Evolutionary conservation across 53 echinoderm and acorn worm genomes (phyloP), one percentile per base, ranked within the genome.

Genomic region (Apostichopus leukothele): DNA sequence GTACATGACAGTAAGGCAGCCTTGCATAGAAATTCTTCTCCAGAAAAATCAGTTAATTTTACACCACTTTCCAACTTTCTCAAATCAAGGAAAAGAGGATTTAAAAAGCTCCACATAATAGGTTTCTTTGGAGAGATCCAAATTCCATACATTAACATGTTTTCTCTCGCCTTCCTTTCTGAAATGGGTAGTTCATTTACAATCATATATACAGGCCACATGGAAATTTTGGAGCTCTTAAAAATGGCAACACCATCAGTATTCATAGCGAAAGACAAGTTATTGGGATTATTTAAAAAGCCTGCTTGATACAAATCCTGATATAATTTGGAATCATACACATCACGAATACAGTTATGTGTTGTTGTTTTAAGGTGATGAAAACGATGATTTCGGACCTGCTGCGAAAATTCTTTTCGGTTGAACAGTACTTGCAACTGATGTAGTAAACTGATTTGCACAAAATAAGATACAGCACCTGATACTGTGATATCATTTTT

Each of bases 221-320:
- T 89, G 8, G 92, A 91, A 4, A 91, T 67, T 51, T 89, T 89
- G 7, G 74, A 74, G 73, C 89, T 89, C 67, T 92, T 89, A 51
- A 89, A 92, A 9, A 89, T 85, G 10, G 89, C 79, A 9, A 91
- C 91, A n/a, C 71, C 71, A 71, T 91, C 89, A 7, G 92, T 91
- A 60, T 89, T 91, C 89, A 89, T 89, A 4, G 84, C 53, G 50
- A 91, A 89, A 11, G 89, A 89, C 18, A 91, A 73, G 60, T 75
- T 92, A 52, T 92, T 78, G 78, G 60, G 76, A 67, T 91, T 52
- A 9, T 84, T 74, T 63, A 91, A 76, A 84, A 89, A 50, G n/a
- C 92, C 90, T 23, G 66, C 21, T 7, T 85, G 25, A 60, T 53
- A 90, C 13, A 92, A 57, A 5, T 50, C 21, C 60, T 85, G 67